Base-by-base conservation (phyloP, 64 coral and sea anemone species). In the Montipora efflorescens region DNA sequence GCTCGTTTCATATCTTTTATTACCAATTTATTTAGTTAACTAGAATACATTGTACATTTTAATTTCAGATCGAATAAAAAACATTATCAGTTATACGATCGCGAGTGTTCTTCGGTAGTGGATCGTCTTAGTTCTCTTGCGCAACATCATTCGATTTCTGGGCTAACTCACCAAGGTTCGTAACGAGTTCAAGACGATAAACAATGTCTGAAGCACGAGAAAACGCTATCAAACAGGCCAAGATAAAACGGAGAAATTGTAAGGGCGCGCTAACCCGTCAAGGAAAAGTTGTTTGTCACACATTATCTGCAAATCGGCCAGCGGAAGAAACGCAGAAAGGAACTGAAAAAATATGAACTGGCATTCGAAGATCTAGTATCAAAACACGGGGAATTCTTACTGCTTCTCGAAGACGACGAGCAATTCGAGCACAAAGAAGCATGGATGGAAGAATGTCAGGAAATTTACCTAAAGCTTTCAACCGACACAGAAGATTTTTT, bases 201-300 rank as follows among this genome's bases (percentile, higher is more conserved):
- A 78, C 75, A 78, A 78, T 78, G 75, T 46, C 75, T 78, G 75
- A 78, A 48, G 75, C 75, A 78, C 10, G 15, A 71, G 45, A 78
- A 78, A 78, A 78, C 45, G 75, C 75, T 78, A 78, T 78, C 7
- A 78, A 78, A 48, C 75, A 78, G 75, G 75, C 75, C 75, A 78
- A 78, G 15, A 78, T 78, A 47, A 78, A 77, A 77, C 75, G 75
- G 28, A 77, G 75, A 77, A 77, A 77, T 8, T 46, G 75, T 47
- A 77, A 77, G 75, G 75, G 5, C 11, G 75, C 25, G 47, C 75
- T 77, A 77, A 77, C 75, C 75, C 75, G 75, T 77, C 75, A 77
- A 12, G 75, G 75, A 77, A 77, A 77, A 77, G 15, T 47, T 47
- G 25, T 77, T 47, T 47, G 19, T 21, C 19, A 20, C 21, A 19